Percentiles rank a stretch among this genome's conserved stretches.
phyloP scores from a whole-genome alignment of 30 jellyfish, hydroid and myxozoan species.

The Aurelia sp. region DNA sequence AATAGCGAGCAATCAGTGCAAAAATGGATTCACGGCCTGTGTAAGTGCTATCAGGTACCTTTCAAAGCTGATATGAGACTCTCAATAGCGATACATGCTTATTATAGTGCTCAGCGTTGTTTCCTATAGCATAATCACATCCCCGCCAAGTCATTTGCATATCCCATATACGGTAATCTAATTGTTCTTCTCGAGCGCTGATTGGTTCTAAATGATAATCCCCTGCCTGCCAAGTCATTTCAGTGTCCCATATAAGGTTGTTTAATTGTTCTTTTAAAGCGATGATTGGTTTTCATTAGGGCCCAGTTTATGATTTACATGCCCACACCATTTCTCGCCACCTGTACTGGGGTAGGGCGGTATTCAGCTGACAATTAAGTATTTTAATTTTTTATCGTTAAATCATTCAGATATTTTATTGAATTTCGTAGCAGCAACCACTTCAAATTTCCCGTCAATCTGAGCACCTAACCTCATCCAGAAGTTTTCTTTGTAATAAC shows the following conservation, averaged over 20 bases:
- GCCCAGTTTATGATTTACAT: slow-evolving; percentile 15
- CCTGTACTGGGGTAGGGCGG: slow-evolving; percentile 73
- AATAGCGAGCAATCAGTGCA: slow-evolving; percentile 43
- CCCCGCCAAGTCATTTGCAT: slow-evolving; percentile 55
- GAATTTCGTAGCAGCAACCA: slow-evolving; percentile 13
- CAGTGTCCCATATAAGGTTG: slow-evolving; percentile 42
- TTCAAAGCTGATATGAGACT: slow-evolving; percentile 45
- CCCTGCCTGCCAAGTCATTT: slow-evolving; percentile 41
- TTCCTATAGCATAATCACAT: slow-evolving; percentile 1
- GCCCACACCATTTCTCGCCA: slow-evolving; percentile 61
- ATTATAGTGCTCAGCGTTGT: slow-evolving; percentile 41
- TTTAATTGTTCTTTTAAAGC: slow-evolving; percentile 33
- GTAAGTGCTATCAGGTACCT: slow-evolving; percentile 3
- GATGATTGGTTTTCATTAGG: slow-evolving; percentile 28
- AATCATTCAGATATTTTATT: slow-evolving; percentile 17
- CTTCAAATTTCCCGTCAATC: slow-evolving; percentile 16
- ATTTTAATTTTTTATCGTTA: slow-evolving; percentile 49
- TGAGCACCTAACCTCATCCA: slow-evolving; percentile 28
- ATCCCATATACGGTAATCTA: slow-evolving; percentile 46
- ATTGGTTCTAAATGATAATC: neutral
- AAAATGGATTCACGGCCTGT: neutral
- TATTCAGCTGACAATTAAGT: slow-evolving; percentile 47
- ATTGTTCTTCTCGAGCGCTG: slow-evolving; percentile 22
- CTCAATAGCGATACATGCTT: slow-evolving; percentile 7
- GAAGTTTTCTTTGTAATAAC: slow-evolving; percentile 8